Evolutionary conservation across 1,140 invertebrate genomes (phyloP).

Genomic region (Bombus soroeensis): DNA sequence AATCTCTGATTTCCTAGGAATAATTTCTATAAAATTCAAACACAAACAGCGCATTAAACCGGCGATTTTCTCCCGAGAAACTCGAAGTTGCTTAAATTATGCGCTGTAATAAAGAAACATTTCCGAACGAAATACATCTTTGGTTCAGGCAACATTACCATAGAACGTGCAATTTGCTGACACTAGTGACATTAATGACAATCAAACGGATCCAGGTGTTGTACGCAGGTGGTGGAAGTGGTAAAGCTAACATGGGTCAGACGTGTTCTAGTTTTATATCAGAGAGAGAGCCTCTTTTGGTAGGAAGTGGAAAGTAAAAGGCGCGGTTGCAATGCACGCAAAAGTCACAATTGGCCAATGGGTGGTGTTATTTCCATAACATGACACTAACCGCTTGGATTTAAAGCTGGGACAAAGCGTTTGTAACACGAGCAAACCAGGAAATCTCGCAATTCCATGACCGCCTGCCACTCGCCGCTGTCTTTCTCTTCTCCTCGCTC

Average conservation of each 20-base stretch:
- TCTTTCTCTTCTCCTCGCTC: not conserved
- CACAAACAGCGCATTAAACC: too few relatives aligned
- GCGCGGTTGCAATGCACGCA: conserved; percentile 34
- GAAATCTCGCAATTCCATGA: conserved; percentile 76
- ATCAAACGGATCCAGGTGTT: conserved; percentile 63
- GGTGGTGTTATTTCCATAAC: conserved; percentile 67
- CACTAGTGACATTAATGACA: conserved; percentile 61
- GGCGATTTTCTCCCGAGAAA: too few relatives aligned
- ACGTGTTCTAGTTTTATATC: not conserved
- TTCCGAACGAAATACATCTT: too few relatives aligned
- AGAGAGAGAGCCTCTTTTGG: conserved; percentile 8
- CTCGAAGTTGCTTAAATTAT: not conserved
- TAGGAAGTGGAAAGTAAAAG: conserved; percentile 49
- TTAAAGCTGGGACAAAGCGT: conserved; percentile 75
- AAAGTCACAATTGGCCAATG: conserved; percentile 51
- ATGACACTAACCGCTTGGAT: conserved; percentile 76
- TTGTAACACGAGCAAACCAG: conserved; percentile 73
- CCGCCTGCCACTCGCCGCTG: not conserved
- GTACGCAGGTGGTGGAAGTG: conserved; percentile 28
- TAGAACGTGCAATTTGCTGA: conserved; percentile 30
- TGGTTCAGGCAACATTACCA: not conserved
- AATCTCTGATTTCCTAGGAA: too few relatives aligned
- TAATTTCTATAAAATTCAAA: too few relatives aligned
- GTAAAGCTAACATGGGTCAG: not conserved
- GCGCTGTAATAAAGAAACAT: too few relatives aligned